Evolutionary conservation across 2,797 vertebrate species (phyloP).

Genomic region (Chaetodon trifasciatus): DNA sequence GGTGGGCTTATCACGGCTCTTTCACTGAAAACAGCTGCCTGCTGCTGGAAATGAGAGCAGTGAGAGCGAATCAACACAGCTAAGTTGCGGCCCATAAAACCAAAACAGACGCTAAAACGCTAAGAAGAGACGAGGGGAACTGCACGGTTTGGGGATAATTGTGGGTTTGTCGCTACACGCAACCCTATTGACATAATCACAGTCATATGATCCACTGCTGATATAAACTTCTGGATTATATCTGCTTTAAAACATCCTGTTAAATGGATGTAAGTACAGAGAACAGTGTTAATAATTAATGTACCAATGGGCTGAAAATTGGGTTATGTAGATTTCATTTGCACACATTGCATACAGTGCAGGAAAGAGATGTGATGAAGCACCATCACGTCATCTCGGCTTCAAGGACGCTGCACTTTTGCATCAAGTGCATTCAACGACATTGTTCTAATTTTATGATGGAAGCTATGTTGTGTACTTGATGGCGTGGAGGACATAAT

Average conservation of each 20-base stretch:
- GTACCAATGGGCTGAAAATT: not conserved
- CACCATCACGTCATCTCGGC: not conserved
- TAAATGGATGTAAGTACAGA: not conserved
- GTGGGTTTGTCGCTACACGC: not conserved
- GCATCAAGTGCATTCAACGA: not conserved
- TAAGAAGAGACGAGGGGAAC: not conserved
- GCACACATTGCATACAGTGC: too few relatives aligned
- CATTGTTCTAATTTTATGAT: conserved; percentile 24
- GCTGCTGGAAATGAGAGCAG: not conserved
- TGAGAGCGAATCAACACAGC: not conserved
- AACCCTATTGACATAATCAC: not conserved
- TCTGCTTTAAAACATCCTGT: not conserved
- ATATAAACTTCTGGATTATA: not conserved
- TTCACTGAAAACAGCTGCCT: conserved; percentile 1
- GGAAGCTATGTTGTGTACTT: conserved; percentile 43
- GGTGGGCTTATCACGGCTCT: not conserved
- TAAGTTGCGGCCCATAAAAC: not conserved
- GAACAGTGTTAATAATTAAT: not conserved
- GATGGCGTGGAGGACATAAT: conserved; percentile 41
- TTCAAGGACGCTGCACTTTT: conserved; percentile 12
- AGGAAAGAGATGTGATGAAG: not conserved
- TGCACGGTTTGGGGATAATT: not conserved
- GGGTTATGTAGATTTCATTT: not conserved
- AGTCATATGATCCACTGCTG: not conserved
- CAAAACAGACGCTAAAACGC: not conserved